Conservation (phyloP, 2,797 vertebrate genomes). For the Cuniculus paca region DNA sequence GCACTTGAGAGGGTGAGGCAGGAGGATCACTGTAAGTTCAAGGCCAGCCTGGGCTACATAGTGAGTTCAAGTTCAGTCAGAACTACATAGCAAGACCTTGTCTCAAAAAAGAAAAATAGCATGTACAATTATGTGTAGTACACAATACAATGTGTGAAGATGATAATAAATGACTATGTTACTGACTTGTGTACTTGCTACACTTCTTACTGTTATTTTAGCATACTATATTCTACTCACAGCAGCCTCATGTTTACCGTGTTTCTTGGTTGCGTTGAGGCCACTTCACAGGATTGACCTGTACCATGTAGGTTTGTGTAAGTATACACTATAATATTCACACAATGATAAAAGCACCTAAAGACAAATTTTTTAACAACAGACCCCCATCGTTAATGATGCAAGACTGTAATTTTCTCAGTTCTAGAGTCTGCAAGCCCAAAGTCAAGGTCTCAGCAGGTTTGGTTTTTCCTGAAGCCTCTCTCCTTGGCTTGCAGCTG, state of each 20-base stretch:
- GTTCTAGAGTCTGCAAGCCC: neutral
- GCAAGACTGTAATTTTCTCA: neutral
- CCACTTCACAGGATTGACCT: neutral
- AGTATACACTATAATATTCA: neutral
- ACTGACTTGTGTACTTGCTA: neutral
- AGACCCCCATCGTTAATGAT: no score
- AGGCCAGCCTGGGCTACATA: neutral
- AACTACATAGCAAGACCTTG: neutral
- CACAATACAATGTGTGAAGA: neutral
- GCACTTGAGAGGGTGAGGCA: neutral
- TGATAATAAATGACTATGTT: neutral
- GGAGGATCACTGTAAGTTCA: neutral
- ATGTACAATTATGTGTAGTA: neutral
- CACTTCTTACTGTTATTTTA: neutral
- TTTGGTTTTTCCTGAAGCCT: constrained; percentile 18
- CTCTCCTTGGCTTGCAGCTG: neutral
- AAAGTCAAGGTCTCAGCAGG: neutral
- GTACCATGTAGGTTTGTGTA: neutral
- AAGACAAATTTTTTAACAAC: neutral
- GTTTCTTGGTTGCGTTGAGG: neutral
- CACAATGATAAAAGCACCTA: neutral
- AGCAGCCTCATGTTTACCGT: neutral
- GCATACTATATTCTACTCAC: neutral
- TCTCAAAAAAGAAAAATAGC: neutral
- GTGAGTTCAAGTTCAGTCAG: neutral